phyloP scores from a whole-genome alignment of 2,797 vertebrate species.

The Melanotaenia boesemani region DNA sequence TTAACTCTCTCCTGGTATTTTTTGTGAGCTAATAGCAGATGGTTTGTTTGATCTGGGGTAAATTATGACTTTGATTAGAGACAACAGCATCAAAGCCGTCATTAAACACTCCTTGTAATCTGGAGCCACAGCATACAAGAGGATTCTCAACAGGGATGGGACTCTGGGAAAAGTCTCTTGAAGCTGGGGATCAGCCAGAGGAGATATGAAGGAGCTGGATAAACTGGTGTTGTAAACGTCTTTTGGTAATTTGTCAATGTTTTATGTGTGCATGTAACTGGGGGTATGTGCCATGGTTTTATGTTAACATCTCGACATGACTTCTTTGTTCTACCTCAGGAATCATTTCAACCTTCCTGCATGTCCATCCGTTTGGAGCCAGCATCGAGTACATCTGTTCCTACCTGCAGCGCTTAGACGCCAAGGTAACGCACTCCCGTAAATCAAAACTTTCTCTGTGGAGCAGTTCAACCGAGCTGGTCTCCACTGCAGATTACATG shows the following conservation, averaged over 20 bases:
- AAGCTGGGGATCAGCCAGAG: conserved; percentile 41
- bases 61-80: conserved; percentile 62
- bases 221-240: not conserved
- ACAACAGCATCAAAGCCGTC: conserved; percentile 67
- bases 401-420: conserved; percentile 94
- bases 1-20: conserved; percentile 48
- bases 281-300: conserved; percentile 15
- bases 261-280: conserved; percentile 26
- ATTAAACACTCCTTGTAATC: conserved; percentile 74
- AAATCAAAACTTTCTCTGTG: conserved; percentile 21
- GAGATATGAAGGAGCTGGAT: conserved; percentile 23
- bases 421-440: conserved; percentile 82
- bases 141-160: conserved; percentile 58
- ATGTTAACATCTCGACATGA: conserved; percentile 32
- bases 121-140: conserved; percentile 57
- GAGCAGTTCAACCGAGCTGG: conserved; percentile 10
- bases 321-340: conserved; percentile 80
- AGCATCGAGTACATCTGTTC: conserved; percentile 99
- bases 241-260: conserved; percentile 20
- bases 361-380: conserved; percentile 94
- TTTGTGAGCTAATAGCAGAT: conserved; percentile 68
- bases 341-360: conserved; percentile 96
- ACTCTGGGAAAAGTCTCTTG: conserved; percentile 56
- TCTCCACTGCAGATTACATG: conserved; percentile 27
- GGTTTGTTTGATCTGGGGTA: conserved; percentile 66